These are phyloP conservation scores for Perithous albicinctus DNA, from an alignment of 2,888 invertebrate genomes.

Conservation along the genomic window DNA sequence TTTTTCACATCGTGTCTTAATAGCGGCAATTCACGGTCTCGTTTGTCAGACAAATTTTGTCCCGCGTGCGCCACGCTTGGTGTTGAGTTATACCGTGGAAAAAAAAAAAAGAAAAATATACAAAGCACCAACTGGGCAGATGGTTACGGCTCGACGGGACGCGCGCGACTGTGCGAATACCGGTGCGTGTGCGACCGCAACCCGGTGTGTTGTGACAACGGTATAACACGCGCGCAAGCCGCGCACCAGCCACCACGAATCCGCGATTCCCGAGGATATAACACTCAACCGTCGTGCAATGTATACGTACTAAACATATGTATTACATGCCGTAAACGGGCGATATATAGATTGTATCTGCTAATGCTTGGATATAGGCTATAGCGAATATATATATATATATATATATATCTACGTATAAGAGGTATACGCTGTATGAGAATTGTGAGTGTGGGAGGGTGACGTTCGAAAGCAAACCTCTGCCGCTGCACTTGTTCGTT, in stretches of 20 bases:
- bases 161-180: conserved; percentile 81
- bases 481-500: background rate
- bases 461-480: background rate
- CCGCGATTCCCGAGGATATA: conserved; percentile 61
- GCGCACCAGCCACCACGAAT: conserved; percentile 59
- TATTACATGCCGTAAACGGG: background rate
- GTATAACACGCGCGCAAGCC: conserved; percentile 67
- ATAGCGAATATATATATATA: background rate
- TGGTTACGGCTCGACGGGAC: conserved; percentile 80
- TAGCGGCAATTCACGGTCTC: conserved; percentile 16
- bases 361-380: background rate
- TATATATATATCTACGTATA: no score
- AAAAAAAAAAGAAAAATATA: conserved; percentile 16
- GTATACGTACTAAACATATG: background rate
- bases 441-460: background rate
- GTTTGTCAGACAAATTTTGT: conserved; percentile 31
- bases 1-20: background rate
- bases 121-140: conserved; percentile 61
- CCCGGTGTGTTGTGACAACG: conserved; percentile 68
- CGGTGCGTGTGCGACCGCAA: conserved; percentile 75
- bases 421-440: background rate
- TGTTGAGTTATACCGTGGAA: conserved; percentile 10
- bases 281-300: background rate
- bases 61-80: conserved; percentile 33
- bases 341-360: background rate